A percentile compares a stretch with the other conserved stretches of the same genome.
Evolutionary conservation across 1,140 invertebrate species (phyloP).

Genomic region (Drosophila santomea): DNA sequence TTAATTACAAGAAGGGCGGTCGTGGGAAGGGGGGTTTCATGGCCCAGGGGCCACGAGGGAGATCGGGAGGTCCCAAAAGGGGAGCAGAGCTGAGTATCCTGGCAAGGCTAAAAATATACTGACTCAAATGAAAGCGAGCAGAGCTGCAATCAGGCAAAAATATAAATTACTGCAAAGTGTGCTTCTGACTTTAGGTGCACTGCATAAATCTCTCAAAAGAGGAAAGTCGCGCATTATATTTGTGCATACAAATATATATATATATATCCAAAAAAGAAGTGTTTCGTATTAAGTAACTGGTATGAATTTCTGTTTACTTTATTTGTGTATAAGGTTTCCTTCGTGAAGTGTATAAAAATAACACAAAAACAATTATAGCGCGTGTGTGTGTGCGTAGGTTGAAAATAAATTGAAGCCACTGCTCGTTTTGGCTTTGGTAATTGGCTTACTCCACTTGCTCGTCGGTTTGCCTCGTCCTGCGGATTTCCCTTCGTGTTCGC

Average conservation of each 20-base stretch:
- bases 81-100: background rate
- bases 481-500: conserved; percentile 13
- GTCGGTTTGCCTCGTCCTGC: background rate
- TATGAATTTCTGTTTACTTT: no score
- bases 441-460: conserved; percentile 30
- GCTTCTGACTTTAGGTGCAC: background rate
- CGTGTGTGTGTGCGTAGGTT: conserved; percentile 22
- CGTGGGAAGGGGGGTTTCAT: background rate
- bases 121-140: background rate
- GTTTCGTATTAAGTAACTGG: no score
- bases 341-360: background rate
- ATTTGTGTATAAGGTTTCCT: background rate
- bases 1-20: conserved; percentile 20
- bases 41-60: background rate
- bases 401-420: conserved; percentile 44
- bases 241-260: no score
- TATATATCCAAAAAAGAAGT: no score
- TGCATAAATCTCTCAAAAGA: background rate
- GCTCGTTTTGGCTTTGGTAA: conserved; percentile 52
- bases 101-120: conserved; percentile 17
- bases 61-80: conserved; percentile 16
- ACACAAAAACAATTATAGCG: conserved; percentile 20
- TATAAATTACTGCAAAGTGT: no score
- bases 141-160: conserved; percentile 12
- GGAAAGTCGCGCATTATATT: no score